These are phyloP conservation scores for Eupeodes latifasciatus DNA, from an alignment of 2,888 invertebrate species.

Conservation along the genomic window DNA sequence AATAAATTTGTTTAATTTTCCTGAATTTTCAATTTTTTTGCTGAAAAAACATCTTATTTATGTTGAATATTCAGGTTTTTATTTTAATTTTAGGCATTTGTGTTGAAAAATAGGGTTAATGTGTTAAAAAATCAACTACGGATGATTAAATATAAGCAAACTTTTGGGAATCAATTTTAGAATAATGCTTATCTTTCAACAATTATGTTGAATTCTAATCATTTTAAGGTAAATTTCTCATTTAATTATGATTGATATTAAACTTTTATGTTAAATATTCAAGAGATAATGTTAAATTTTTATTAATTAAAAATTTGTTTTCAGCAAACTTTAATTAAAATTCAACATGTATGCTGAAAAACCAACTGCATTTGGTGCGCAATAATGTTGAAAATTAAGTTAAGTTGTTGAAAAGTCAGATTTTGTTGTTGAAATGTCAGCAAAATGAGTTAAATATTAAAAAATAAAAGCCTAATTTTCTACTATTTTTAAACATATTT, in stretches of 20 bases:
- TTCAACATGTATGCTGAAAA: conserved; percentile 6
- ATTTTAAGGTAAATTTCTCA: not conserved
- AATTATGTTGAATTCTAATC: conserved; percentile 11
- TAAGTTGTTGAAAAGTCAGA: conserved; percentile 2
- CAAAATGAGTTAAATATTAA: conserved; percentile 3
- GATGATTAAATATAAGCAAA: conserved; percentile 16
- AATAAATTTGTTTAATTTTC: conserved; percentile 18
- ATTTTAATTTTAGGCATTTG: conserved; percentile 14
- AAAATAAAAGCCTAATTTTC: not conserved
- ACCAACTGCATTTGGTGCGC: not conserved
- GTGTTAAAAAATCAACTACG: conserved; percentile 15
- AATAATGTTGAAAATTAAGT: conserved; percentile 3
- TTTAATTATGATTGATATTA: conserved; percentile 6
- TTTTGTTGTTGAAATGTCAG: conserved; percentile 1
- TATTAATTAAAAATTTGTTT: not conserved
- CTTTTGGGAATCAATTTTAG: conserved; percentile 6
- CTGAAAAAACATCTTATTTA: conserved; percentile 3
- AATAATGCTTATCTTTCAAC: not conserved
- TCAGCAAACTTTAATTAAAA: conserved; percentile 10
- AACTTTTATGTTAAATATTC: not conserved
- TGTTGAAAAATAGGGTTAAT: conserved; percentile 16
- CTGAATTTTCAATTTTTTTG: conserved; percentile 14
- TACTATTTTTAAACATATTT: conserved; percentile 1
- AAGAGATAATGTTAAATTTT: not conserved
- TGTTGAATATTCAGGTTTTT: conserved; percentile 23